Percentiles rank a stretch among this genome's conserved stretches.
Evolutionary conservation across 2,888 invertebrate species (phyloP).

Genomic region (Iphiclides podalirius): DNA sequence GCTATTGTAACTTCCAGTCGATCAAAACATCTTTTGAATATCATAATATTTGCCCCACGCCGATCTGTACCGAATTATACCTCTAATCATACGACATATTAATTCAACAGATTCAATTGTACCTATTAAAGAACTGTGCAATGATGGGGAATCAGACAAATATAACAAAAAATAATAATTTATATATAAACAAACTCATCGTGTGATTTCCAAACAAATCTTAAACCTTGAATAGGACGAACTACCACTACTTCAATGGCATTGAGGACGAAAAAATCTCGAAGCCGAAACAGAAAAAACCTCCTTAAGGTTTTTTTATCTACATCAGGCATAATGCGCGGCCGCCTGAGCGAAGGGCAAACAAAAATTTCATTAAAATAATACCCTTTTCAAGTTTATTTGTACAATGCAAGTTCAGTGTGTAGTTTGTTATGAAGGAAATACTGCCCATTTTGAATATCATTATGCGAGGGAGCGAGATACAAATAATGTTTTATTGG

Average conservation of each 20-base stretch:
- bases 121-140: too few species aligned
- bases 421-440: conserved; percentile 38
- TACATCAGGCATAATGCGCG: neutral
- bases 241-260: neutral
- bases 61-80: too few species aligned
- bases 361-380: conserved; percentile 18
- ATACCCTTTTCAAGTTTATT: conserved; percentile 16
- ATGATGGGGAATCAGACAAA: too few species aligned
- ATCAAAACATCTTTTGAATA: too few species aligned
- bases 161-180: too few species aligned
- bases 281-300: conserved; percentile 4
- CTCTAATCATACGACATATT: too few species aligned
- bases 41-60: too few species aligned
- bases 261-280: neutral
- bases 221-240: neutral
- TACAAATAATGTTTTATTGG: conserved; percentile 2
- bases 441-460: conserved; percentile 68
- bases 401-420: conserved; percentile 8
- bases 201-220: neutral
- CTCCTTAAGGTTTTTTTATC: conserved; percentile 1
- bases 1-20: too few species aligned
- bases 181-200: neutral
- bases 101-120: too few species aligned
- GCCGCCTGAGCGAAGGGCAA: conserved; percentile 9
- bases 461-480: conserved; percentile 35